Evolutionary conservation across 2,113 vertebrate genomes (phyloP).

Genomic region (Petrocephalus microphthalmus): DNA sequence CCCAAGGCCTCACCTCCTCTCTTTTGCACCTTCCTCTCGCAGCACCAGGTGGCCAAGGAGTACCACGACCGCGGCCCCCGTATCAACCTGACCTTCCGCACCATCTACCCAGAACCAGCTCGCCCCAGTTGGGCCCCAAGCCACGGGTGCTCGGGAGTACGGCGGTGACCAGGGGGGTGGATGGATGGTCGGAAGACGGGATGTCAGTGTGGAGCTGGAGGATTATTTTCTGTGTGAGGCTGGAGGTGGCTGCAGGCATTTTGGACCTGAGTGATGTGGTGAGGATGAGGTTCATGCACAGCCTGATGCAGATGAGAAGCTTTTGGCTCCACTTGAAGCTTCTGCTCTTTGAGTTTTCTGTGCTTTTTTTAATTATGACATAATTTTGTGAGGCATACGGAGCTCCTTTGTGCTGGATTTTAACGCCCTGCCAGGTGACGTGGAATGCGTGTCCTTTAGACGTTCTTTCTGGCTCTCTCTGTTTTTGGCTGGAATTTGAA

Average conservation of each 20-base stretch:
- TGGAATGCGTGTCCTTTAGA: background rate
- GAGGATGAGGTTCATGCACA: background rate
- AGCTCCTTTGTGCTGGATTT: too few relatives aligned
- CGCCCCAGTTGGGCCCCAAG: constrained; percentile 32
- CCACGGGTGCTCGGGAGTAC: background rate
- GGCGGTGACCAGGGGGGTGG: background rate
- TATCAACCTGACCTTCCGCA: constrained; percentile 91
- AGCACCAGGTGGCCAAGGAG: constrained; percentile 93
- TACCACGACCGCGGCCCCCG: constrained; percentile 81
- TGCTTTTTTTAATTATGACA: background rate
- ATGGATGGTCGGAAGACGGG: background rate
- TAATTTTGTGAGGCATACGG: background rate
- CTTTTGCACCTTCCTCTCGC: background rate
- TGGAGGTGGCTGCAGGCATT: background rate
- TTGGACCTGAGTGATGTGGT: background rate
- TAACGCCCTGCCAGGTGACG: background rate
- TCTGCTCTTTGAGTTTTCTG: background rate
- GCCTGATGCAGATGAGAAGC: background rate
- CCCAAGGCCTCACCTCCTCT: background rate
- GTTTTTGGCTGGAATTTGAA: background rate
- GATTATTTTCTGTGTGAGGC: background rate
- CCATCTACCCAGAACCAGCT: constrained; percentile 63
- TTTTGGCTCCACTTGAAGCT: background rate
- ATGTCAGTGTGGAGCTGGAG: background rate
- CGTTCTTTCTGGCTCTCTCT: background rate